Base-by-base conservation (phyloP, 2,888 invertebrate species). In the Dolomedes plantarius region DNA sequence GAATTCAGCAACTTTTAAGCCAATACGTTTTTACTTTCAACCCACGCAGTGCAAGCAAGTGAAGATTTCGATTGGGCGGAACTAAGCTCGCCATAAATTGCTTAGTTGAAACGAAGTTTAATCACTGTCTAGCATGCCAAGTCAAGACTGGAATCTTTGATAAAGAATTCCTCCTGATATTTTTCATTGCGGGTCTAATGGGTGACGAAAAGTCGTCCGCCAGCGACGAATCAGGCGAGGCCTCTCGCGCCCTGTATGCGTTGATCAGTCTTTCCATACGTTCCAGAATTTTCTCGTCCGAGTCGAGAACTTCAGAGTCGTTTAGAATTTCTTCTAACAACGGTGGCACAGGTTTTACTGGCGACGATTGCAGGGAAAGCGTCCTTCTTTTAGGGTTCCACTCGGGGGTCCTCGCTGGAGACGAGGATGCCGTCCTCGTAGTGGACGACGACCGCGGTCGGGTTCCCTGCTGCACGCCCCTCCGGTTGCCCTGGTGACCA, bases 201-300 rank as follows among this genome's bases (percentile, higher is more conserved):
- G 78, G 74, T 0, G 78, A 39, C n/a, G 68, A 41, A 27, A 41
- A 68, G n/a, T 85, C 85, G 11, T 85, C 85, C 0, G 74, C 68
- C 23, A 79, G 28, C 5, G 78, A 78, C 1, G 85, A 36, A 41
- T 78, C 78, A 0, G 78, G 78, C 11, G 78, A 78, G 2, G 78
- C 83, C 32, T 77, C 82, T 23, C 78, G 46, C 2, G 82, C 74
- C 41, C 80, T 46, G 67, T 87, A 87, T 27, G 79, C 77, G 65
- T 87, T 83, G 41, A 87, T 87, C 16, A 87, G 83, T 79, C 65
- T 69, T 31, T 87, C 82, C 82, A 87, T 87, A 13, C 76, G 36
- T 39, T 79, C 71, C 27, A 87, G 56, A 28, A 87, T 78, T 64
- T 87, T 83, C 31, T 83, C 79, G 56, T 82, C 87, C 7, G 87